Conservation (phyloP, 2,797 vertebrate species). For the Sardinella longiceps region DNA sequence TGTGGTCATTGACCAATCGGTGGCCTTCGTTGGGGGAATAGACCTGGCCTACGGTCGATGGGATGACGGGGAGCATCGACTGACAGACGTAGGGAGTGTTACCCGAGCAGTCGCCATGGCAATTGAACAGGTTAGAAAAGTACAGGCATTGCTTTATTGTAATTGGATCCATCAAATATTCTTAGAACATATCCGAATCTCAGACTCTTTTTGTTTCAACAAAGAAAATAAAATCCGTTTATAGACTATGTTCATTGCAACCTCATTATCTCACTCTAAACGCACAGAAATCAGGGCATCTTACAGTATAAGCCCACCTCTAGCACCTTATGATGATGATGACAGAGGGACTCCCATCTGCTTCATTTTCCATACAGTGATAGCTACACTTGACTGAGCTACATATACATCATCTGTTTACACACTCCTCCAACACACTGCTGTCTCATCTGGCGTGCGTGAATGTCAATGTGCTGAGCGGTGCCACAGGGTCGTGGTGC, state of each 20-base stretch:
- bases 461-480: no score
- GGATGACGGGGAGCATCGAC: conserved; percentile 94
- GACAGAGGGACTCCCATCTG: not conserved
- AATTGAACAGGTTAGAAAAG: conserved; percentile 62
- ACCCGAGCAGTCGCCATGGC: conserved; percentile 77
- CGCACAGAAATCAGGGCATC: not conserved
- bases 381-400: not conserved
- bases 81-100: conserved; percentile 95
- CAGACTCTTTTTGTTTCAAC: no score
- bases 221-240: no score
- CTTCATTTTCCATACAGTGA: not conserved
- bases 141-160: not conserved
- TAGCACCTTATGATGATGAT: not conserved
- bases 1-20: conserved; percentile 89
- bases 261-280: not conserved
- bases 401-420: not conserved
- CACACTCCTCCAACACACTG: not conserved
- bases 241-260: not conserved
- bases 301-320: not conserved
- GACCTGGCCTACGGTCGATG: conserved; percentile 96
- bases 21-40: conserved; percentile 95
- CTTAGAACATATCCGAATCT: no score
- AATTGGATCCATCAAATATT: not conserved
- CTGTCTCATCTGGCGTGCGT: not conserved
- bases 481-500: not conserved